Percentiles rank a stretch among this genome's conserved stretches.
phyloP scores from a whole-genome alignment of 2,113 vertebrate genomes.

The Ictalurus punctatus region DNA sequence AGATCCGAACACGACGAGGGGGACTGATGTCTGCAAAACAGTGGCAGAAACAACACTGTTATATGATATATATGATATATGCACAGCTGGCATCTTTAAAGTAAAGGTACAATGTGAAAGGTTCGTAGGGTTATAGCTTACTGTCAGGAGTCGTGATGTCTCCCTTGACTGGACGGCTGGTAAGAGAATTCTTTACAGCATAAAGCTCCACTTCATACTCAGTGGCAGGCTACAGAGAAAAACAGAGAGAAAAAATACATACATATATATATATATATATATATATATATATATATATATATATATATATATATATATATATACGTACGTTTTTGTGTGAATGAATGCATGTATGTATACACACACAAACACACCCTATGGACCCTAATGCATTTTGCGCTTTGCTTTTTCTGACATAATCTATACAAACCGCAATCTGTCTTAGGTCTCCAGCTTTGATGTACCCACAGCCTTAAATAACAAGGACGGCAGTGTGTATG shows the following conservation, averaged over 20 bases:
- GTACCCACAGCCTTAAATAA: conserved; percentile 30
- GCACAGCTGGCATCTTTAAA: background rate
- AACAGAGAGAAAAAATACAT: background rate
- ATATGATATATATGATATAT: background rate
- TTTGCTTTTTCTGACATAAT: background rate
- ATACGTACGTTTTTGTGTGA: too few relatives aligned
- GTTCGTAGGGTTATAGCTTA: conserved; percentile 57
- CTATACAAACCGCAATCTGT: conserved; percentile 12
- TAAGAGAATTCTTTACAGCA: conserved; percentile 88
- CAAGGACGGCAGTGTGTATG: conserved; percentile 9
- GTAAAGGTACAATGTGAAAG: background rate
- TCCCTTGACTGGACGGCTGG: conserved; percentile 84
- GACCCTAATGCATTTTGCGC: too few relatives aligned
- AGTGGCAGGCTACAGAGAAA: conserved; percentile 80
- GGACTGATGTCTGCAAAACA: conserved; percentile 83
- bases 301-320: too few relatives aligned
- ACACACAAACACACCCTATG: background rate
- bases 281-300: too few relatives aligned
- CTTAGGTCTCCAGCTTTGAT: background rate
- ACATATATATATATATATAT: too few relatives aligned
- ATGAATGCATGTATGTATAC: background rate
- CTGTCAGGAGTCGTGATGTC: conserved; percentile 88
- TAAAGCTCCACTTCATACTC: conserved; percentile 91
- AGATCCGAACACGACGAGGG: conserved; percentile 87
- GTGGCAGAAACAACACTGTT: background rate